phyloP scores from a whole-genome alignment of 30 jellyfish, hydroid and myxozoan genomes.

The Hydractinia echinata region DNA sequence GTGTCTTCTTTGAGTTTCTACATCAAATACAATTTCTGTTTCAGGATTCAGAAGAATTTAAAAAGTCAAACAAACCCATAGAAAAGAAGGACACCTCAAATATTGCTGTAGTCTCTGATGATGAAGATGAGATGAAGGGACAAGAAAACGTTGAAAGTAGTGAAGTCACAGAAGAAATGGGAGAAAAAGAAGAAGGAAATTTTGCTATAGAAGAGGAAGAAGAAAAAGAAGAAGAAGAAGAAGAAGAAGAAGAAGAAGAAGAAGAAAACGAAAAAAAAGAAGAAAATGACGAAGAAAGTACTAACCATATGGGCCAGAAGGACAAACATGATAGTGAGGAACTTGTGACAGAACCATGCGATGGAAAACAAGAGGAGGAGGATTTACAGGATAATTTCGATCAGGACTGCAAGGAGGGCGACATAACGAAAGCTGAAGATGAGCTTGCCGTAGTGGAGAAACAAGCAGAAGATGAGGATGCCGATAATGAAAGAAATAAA shows the following conservation, averaged over 20 bases:
- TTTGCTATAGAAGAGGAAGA: background rate
- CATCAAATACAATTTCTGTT: background rate
- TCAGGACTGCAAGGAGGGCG: no score
- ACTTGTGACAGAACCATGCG: no score
- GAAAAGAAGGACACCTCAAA: background rate
- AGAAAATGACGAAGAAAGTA: background rate
- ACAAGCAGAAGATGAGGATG: no score
- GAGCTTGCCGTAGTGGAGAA: no score
- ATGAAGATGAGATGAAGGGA: constrained; percentile 4
- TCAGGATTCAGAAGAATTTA: background rate
- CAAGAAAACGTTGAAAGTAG: constrained; percentile 17
- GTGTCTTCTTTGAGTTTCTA: constrained; percentile 15
- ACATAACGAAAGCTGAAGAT: no score
- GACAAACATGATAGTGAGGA: no score
- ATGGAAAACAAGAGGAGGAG: no score
- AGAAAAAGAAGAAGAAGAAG: background rate
- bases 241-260: constrained; percentile 22
- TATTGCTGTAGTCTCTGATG: constrained; percentile 19
- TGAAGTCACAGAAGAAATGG: constrained; percentile 4
- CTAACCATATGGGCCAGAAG: no score
- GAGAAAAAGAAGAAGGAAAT: background rate
- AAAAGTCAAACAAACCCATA: background rate
- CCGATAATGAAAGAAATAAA: no score
- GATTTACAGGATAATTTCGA: no score
- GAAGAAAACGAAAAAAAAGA: constrained; percentile 26